Conservation (phyloP, 2,113 vertebrate species). For the Apteryx mantelli region DNA sequence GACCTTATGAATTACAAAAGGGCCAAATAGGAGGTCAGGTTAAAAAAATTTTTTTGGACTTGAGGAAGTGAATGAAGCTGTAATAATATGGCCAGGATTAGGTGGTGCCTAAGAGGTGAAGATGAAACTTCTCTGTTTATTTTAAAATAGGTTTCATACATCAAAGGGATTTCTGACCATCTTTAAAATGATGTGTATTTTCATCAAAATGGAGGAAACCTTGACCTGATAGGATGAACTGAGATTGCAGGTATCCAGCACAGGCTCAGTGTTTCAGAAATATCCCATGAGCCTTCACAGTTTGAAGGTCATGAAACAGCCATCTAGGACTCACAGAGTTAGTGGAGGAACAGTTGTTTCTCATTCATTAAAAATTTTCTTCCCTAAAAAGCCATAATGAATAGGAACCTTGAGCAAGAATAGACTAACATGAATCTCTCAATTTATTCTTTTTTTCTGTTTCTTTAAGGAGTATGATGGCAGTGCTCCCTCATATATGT, state of each 20-base stretch:
- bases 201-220: background rate
- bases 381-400: background rate
- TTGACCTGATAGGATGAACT: background rate
- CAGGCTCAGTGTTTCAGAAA: background rate
- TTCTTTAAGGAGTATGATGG: background rate
- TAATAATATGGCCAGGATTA: background rate
- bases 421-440: background rate
- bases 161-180: background rate
- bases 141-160: constrained; percentile 12
- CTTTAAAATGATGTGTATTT: constrained; percentile 19
- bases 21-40: constrained; percentile 54
- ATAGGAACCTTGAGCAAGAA: background rate
- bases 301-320: background rate
- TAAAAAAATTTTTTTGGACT: background rate
- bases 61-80: background rate
- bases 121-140: constrained; percentile 11
- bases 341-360: background rate
- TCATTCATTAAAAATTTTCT: background rate
- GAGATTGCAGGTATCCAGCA: background rate
- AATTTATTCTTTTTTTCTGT: background rate
- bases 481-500: background rate
- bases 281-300: background rate
- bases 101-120: background rate
- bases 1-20: constrained; percentile 62
- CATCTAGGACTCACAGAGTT: background rate